These are phyloP conservation scores for Nephila pilipes DNA, from an alignment of 1,140 invertebrate genomes.

Conservation along the genomic window DNA sequence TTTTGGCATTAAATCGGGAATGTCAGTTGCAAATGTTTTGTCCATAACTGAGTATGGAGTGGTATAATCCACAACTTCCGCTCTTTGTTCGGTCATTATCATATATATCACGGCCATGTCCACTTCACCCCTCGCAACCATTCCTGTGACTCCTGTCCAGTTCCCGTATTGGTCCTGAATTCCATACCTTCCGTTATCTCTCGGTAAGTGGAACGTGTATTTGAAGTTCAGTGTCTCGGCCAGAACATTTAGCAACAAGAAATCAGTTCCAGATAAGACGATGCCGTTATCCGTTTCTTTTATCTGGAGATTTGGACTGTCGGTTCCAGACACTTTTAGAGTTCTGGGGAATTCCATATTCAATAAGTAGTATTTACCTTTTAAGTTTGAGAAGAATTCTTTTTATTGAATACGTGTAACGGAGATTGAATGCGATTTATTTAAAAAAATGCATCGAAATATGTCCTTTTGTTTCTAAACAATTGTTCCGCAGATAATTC, in stretches of 20 bases:
- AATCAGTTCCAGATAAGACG: background rate
- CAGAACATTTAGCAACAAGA: background rate
- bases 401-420: too few species aligned
- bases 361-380: background rate
- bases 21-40: background rate
- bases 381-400: too few species aligned
- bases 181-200: background rate
- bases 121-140: background rate
- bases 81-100: background rate
- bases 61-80: background rate
- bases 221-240: background rate
- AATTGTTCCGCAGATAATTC: too few species aligned
- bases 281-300: background rate
- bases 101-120: background rate
- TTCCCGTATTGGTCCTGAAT: background rate
- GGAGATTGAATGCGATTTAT: too few species aligned
- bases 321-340: background rate
- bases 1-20: background rate
- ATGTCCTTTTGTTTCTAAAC: too few species aligned
- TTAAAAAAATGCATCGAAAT: too few species aligned
- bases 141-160: background rate
- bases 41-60: background rate
- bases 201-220: background rate
- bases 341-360: background rate
- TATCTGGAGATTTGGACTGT: background rate